Percentiles rank a stretch among this genome's conserved stretches.
Evolutionary conservation across 2,797 vertebrate species (phyloP).

Genomic region (Myotis vivesi): DNA sequence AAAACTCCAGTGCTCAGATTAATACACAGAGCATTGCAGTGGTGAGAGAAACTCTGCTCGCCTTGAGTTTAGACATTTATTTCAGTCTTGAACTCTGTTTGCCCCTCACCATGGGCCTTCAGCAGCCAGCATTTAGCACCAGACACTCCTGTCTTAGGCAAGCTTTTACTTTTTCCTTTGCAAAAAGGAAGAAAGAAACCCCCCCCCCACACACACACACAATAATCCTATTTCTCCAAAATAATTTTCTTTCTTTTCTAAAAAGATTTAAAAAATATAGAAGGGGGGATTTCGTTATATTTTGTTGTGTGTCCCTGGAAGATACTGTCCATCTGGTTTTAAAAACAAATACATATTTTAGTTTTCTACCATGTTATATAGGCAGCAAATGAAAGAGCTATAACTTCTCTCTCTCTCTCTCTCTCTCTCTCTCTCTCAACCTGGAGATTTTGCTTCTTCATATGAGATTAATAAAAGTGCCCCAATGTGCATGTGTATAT

Average conservation of each 20-base stretch:
- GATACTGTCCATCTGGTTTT: conserved; percentile 60
- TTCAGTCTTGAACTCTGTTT: conserved; percentile 79
- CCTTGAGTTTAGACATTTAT: conserved; percentile 71
- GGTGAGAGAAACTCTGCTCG: conserved; percentile 73
- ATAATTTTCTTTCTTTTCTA: conserved; percentile 71
- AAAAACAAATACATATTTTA: conserved; percentile 62
- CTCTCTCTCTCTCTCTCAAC: neutral
- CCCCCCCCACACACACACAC: neutral
- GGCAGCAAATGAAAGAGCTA: conserved; percentile 57
- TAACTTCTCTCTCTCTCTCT: conserved; percentile 3
- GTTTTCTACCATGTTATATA: conserved; percentile 21
- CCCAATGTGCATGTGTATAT: neutral
- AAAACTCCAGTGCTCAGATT: conserved; percentile 60
- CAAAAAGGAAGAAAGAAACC: conserved; percentile 9
- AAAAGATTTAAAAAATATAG: conserved; percentile 54
- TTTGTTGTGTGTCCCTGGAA: neutral
- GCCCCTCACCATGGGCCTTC: conserved; percentile 67
- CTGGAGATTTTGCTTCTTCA: conserved; percentile 62
- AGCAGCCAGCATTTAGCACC: conserved; percentile 65
- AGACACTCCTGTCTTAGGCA: conserved; percentile 50
- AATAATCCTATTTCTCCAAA: neutral
- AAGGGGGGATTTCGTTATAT: conserved; percentile 20
- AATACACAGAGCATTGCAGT: conserved; percentile 54
- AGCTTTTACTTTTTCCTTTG: conserved; percentile 30
- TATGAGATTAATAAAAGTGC: conserved; percentile 71